Evolutionary conservation across 2,113 vertebrate genomes (phyloP).

Genomic region (Thymallus thymallus): DNA sequence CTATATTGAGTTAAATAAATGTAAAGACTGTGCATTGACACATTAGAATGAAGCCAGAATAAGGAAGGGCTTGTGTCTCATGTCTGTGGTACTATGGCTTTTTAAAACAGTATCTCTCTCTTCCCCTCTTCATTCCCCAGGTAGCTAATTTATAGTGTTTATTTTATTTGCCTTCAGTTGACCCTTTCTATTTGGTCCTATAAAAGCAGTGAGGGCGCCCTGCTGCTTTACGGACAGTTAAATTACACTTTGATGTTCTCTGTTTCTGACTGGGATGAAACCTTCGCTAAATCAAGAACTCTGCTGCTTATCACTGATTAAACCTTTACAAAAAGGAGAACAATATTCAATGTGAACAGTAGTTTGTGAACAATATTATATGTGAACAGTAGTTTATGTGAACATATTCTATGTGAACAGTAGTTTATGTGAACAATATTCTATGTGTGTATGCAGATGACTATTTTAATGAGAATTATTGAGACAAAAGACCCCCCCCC

Average conservation of each 20-base stretch:
- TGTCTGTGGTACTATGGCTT: neutral
- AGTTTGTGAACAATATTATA: no score
- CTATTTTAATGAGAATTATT: neutral
- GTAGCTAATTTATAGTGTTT: slow-evolving; percentile 79
- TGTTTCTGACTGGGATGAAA: slow-evolving; percentile 73
- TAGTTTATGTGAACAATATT: neutral
- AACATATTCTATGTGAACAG: neutral
- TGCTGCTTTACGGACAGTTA: slow-evolving; percentile 74
- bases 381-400: no score
- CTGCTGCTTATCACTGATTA: slow-evolving; percentile 60
- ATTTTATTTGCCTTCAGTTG: slow-evolving; percentile 76
- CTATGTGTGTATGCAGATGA: neutral
- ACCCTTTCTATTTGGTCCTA: slow-evolving; percentile 70
- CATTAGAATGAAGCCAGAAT: neutral
- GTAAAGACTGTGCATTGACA: no score
- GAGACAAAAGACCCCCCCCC: neutral
- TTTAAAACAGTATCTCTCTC: slow-evolving; percentile 49
- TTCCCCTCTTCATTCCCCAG: slow-evolving; percentile 71
- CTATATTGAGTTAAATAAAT: no score
- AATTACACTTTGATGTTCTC: slow-evolving; percentile 81
- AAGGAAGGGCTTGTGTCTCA: neutral
- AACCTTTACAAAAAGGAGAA: slow-evolving; percentile 45
- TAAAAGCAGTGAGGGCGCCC: slow-evolving; percentile 72
- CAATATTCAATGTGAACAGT: neutral
- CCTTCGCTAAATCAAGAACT: slow-evolving; percentile 68